Evolutionary conservation across 2,888 invertebrate species (phyloP).

Genomic region (Aplocera efformata): DNA sequence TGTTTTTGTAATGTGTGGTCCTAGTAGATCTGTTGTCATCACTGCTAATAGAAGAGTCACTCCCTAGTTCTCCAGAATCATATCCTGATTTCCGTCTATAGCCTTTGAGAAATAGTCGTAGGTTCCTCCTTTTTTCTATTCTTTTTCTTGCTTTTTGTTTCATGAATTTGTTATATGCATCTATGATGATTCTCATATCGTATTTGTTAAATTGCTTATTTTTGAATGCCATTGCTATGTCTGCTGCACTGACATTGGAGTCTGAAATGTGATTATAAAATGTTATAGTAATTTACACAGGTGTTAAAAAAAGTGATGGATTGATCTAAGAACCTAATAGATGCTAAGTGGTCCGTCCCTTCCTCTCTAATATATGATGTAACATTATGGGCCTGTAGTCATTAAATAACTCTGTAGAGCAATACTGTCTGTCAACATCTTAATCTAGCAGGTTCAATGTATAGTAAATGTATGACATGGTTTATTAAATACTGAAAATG

Average conservation of each 20-base stretch:
- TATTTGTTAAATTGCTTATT: slow-evolving; percentile 46
- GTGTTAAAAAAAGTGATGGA: neutral
- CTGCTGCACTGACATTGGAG: slow-evolving; percentile 51
- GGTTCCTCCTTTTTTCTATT: slow-evolving; percentile 50
- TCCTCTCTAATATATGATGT: no score
- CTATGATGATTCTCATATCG: slow-evolving; percentile 50
- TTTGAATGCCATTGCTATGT: slow-evolving; percentile 51
- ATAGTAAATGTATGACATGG: no score
- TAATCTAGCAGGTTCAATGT: no score
- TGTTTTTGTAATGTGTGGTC: slow-evolving; percentile 37
- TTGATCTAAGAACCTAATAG: no score
- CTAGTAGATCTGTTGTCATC: slow-evolving; percentile 52
- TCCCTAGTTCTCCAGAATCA: slow-evolving; percentile 60
- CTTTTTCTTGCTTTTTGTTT: slow-evolving; percentile 41
- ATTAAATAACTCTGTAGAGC: no score
- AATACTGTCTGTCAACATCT: no score
- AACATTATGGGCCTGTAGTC: no score
- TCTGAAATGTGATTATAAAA: slow-evolving; percentile 41
- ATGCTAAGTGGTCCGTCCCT: no score
- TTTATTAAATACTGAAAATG: no score
- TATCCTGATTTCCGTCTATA: slow-evolving; percentile 41
- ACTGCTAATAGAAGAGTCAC: slow-evolving; percentile 61
- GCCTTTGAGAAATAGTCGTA: slow-evolving; percentile 42
- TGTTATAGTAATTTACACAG: neutral
- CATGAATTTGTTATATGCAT: slow-evolving; percentile 45